Percentiles rank a stretch among this genome's conserved stretches.
Evolutionary conservation across 1,140 invertebrate species (phyloP).

Genomic region (Laodelphax striatellus): DNA sequence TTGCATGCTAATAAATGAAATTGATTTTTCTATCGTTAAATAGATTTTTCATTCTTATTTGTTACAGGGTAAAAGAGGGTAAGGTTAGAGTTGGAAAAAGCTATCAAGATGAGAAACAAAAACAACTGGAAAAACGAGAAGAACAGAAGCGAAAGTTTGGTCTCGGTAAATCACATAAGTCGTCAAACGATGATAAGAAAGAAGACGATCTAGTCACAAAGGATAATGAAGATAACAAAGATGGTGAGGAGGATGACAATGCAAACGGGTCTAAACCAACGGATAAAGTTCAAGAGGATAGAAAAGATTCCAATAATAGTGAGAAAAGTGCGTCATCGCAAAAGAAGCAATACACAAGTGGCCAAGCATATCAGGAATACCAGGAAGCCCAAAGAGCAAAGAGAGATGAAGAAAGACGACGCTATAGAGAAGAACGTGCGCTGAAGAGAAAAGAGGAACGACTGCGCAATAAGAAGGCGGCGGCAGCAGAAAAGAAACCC

Average conservation of each 20-base stretch:
- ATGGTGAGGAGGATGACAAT: background rate
- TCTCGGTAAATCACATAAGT: conserved; percentile 1
- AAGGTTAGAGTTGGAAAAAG: conserved; percentile 21
- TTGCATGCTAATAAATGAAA: too few species aligned
- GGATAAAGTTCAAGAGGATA: background rate
- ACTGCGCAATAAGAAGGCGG: background rate
- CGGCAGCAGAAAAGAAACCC: background rate
- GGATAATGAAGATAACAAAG: conserved; percentile 3
- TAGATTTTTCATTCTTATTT: background rate
- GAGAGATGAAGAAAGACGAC: conserved; percentile 2
- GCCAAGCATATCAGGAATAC: conserved; percentile 5
- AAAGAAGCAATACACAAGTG: conserved; percentile 3
- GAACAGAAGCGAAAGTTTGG: conserved; percentile 16
- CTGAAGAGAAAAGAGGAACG: background rate
- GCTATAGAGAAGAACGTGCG: background rate
- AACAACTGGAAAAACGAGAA: conserved; percentile 17
- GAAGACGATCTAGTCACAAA: conserved; percentile 5
- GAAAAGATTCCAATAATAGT: background rate
- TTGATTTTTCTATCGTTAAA: too few species aligned
- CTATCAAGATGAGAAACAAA: conserved; percentile 20
- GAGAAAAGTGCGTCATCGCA: background rate
- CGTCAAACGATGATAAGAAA: background rate
- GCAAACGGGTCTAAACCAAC: conserved; percentile 8
- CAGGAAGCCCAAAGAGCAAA: conserved; percentile 6
- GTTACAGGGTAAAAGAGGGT: conserved; percentile 18